A percentile compares a stretch with the other conserved stretches of the same genome.
These are phyloP conservation scores for Saxicola maurus DNA, from an alignment of 2,797 vertebrate genomes.

Conservation along the genomic window DNA sequence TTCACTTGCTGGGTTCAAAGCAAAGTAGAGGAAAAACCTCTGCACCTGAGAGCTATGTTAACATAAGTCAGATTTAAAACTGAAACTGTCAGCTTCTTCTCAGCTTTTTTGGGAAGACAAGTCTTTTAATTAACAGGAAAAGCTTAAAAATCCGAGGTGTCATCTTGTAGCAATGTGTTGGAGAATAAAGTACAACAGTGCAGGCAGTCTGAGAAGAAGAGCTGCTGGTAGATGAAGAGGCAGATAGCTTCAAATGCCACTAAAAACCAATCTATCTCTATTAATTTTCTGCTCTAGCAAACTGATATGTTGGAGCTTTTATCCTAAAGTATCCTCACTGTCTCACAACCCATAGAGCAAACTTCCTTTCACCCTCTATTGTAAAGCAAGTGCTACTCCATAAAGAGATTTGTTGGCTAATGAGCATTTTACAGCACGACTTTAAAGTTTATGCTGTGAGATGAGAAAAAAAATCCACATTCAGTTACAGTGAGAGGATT, in stretches of 20 bases:
- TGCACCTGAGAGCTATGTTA: background rate
- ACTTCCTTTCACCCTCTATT: background rate
- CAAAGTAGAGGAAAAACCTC: background rate
- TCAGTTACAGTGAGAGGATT: slow-evolving; percentile 2
- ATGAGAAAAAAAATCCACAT: background rate
- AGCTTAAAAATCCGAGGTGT: background rate
- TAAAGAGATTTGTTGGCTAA: slow-evolving; percentile 13
- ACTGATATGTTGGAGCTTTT: background rate
- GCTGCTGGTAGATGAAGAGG: background rate
- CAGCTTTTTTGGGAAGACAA: background rate
- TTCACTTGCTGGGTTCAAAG: background rate
- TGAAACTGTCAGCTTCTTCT: background rate
- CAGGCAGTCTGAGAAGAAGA: background rate
- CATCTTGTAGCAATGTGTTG: background rate
- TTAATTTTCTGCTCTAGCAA: slow-evolving; percentile 21
- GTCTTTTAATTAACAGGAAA: background rate
- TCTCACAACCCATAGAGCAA: background rate
- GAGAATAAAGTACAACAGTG: background rate
- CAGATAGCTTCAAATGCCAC: slow-evolving; percentile 9
- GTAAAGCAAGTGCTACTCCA: slow-evolving; percentile 2
- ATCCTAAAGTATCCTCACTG: background rate
- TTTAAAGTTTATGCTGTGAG: slow-evolving; percentile 45
- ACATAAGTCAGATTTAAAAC: background rate
- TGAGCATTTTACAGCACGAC: slow-evolving; percentile 39
- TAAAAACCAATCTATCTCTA: background rate